Base-by-base conservation (phyloP, 2,888 invertebrate genomes). In the Scaptomyza polygonia region DNA sequence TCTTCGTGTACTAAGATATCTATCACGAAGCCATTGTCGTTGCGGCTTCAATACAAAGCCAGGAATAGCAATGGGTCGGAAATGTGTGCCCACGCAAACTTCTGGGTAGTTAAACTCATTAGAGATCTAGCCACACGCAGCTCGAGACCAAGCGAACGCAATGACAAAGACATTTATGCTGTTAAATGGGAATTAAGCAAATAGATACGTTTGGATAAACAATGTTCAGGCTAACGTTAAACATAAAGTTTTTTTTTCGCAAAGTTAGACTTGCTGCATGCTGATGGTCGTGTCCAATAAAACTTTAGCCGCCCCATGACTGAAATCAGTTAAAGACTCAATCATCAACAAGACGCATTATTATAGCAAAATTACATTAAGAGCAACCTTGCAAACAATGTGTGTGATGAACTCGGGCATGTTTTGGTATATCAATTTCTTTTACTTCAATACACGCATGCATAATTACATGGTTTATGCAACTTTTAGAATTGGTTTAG, bases 321-420 rank as follows among this genome's bases (percentile, higher is more conserved):
- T 75, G 78, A 72, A 85, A 75, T 76, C 75, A 79, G 71, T 85
- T 85, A 75, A 72, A 83, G 78, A 83, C 86, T 78, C 78, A 81
- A 79, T 78, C 74, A 72, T 72, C 73, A 72, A 73, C 73, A 62
- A 44, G 42, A 56, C 48, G 43, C 63, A n/a, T 69, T 69, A 75
- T 70, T 80, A 58, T 70, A 70, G 57, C 55, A 72, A 49, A 42
- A 48, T 29, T 18, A 6, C 16, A 27, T 25, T 16, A 6, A 29
- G 25, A 32, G 2, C 14, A 3, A 25, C 5, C 34, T 18, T 5
- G 8, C n/a, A 5, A 14, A 21, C 11, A 9, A 21, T 18, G 25
- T 40, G 32, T 27, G n/a, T 18, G 14, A 12, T 48, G 18, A 11
- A n/a, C n/a, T n/a, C n/a, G n/a, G n/a, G n/a, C n/a, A n/a, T n/a